A percentile compares a stretch with the other conserved stretches of the same genome.
Evolutionary conservation across 2,888 invertebrate genomes (phyloP).

Genomic region (Heliothis peltigera): DNA sequence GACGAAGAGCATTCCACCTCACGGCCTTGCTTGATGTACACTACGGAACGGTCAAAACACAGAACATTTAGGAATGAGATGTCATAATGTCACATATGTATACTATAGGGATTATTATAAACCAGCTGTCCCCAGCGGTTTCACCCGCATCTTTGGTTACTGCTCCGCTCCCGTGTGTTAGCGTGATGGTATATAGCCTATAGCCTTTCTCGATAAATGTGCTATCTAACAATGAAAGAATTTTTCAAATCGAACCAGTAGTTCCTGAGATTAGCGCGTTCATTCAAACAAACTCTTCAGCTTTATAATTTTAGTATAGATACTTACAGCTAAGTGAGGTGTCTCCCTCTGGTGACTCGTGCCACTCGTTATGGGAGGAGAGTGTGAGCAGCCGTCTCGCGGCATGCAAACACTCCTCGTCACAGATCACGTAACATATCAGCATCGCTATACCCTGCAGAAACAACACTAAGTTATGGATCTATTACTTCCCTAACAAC

Average conservation of each 20-base stretch:
- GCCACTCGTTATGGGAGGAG: slow-evolving; percentile 81
- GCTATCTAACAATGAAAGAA: no score
- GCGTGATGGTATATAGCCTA: no score
- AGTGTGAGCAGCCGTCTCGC: slow-evolving; percentile 77
- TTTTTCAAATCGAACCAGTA: no score
- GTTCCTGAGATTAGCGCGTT: no score
- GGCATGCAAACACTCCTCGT: slow-evolving; percentile 89
- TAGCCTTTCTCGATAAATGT: no score
- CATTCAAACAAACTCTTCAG: no score
- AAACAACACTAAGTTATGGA: neutral
- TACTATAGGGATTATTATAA: no score
- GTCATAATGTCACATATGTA: neutral
- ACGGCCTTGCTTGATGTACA: slow-evolving; percentile 91
- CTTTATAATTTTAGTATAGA: no score
- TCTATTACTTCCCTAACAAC: neutral
- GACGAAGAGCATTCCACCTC: slow-evolving; percentile 88
- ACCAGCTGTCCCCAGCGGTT: no score
- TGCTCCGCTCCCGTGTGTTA: no score
- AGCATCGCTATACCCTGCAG: slow-evolving; percentile 90
- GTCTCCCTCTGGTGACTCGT: slow-evolving; percentile 88
- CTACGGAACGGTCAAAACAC: slow-evolving; percentile 61
- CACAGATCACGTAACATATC: slow-evolving; percentile 90
- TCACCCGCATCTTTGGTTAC: no score
- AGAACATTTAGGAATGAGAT: neutral
- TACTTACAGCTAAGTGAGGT: slow-evolving; percentile 91